These are phyloP conservation scores for Platynereis dumerilii DNA, from an alignment of 2,888 invertebrate genomes.

Conservation along the genomic window DNA sequence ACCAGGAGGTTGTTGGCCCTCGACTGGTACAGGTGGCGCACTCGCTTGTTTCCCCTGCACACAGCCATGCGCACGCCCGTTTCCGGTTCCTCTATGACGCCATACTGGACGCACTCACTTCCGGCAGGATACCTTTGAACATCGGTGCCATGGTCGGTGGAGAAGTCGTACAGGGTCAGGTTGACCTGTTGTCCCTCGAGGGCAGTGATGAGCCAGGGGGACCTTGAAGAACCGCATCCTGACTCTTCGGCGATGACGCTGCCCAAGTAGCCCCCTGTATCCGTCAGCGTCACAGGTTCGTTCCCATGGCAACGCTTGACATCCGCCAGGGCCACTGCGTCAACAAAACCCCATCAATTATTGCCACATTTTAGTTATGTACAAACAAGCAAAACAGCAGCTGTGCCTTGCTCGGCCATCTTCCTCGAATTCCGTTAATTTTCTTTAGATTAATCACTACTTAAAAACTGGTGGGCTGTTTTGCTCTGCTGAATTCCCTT, in stretches of 20 bases:
- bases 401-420: no score
- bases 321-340: neutral
- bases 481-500: no score
- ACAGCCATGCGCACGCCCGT: slow-evolving; percentile 5
- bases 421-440: no score
- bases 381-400: no score
- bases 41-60: neutral
- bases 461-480: no score
- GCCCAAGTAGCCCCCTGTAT: neutral
- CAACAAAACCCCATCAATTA: neutral
- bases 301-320: neutral
- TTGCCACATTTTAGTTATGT: no score
- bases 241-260: slow-evolving; percentile 1
- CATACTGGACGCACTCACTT: slow-evolving; percentile 1
- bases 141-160: neutral
- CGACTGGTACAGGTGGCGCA: slow-evolving; percentile 5
- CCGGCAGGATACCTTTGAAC: no score
- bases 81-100: slow-evolving; percentile 4
- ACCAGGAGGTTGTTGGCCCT: neutral
- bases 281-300: neutral
- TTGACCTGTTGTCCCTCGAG: neutral
- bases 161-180: slow-evolving; percentile 3
- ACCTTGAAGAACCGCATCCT: slow-evolving; percentile 1
- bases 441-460: no score
- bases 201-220: neutral